Evolutionary conservation across 2,797 vertebrate genomes (phyloP).

Genomic region (Phataginus tricuspis): DNA sequence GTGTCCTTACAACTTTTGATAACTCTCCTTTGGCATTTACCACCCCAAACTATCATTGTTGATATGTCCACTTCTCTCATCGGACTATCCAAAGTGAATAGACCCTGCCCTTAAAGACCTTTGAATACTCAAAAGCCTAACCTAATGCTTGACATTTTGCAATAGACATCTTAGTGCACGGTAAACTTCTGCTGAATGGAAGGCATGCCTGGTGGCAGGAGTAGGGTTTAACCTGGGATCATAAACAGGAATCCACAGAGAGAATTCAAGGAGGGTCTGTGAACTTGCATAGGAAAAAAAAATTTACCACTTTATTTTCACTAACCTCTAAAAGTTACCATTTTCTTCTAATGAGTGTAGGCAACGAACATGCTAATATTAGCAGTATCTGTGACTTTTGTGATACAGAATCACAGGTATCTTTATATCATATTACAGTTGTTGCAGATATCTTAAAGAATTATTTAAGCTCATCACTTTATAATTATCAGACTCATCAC

Average conservation of each 20-base stretch:
- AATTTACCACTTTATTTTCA: slow-evolving; percentile 27
- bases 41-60: slow-evolving; percentile 15
- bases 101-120: background rate
- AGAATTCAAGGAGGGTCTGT: background rate
- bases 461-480: background rate
- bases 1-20: background rate
- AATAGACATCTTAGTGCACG: background rate
- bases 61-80: background rate
- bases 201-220: background rate
- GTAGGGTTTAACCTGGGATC: slow-evolving; percentile 14
- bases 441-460: background rate
- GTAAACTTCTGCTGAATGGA: background rate
- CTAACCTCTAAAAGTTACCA: slow-evolving; percentile 35
- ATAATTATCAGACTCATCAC: background rate
- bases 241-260: background rate
- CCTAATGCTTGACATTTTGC: background rate
- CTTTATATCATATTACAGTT: background rate
- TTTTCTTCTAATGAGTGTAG: slow-evolving; percentile 20
- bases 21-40: background rate
- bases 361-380: slow-evolving; percentile 2
- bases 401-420: slow-evolving; percentile 22
- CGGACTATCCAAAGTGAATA: slow-evolving; percentile 26
- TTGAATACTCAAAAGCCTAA: background rate
- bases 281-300: slow-evolving; percentile 9
- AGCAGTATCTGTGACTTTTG: background rate